phyloP scores from a whole-genome alignment of 2,888 invertebrate genomes.

The Dasysyrphus albostriatus region DNA sequence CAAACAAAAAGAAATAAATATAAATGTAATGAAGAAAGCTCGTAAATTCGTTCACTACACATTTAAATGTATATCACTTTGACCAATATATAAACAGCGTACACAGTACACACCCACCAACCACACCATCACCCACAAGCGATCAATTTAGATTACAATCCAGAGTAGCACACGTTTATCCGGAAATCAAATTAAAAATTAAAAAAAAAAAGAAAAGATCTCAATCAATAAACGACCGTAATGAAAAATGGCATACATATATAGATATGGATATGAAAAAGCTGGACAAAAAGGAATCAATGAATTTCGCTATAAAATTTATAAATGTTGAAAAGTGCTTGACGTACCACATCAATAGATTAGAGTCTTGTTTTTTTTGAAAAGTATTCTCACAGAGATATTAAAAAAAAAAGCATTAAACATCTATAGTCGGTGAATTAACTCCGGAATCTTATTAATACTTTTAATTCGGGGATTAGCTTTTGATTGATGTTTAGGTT shows the following conservation, averaged over 20 bases:
- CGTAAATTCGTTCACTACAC: slow-evolving; percentile 10
- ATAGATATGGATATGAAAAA: slow-evolving; percentile 40
- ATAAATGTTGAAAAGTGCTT: slow-evolving; percentile 4
- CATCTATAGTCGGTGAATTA: no score
- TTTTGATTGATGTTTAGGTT: no score
- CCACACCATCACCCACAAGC: slow-evolving; percentile 12
- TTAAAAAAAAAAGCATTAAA: no score
- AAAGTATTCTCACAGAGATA: no score
- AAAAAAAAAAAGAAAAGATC: background rate
- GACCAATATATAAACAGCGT: background rate
- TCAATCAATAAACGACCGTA: slow-evolving; percentile 15
- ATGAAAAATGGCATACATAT: slow-evolving; percentile 25
- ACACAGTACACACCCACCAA: slow-evolving; percentile 5
- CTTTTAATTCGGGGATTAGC: no score
- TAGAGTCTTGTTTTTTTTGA: background rate
- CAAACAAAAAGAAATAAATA: slow-evolving; percentile 20
- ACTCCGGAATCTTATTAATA: no score
- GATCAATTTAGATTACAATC: slow-evolving; percentile 59
- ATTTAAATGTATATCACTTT: background rate
- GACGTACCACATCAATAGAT: background rate
- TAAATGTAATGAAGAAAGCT: slow-evolving; percentile 21
- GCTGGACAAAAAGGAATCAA: slow-evolving; percentile 18
- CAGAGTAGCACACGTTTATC: slow-evolving; percentile 48
- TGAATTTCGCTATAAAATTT: slow-evolving; percentile 51
- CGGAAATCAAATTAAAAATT: slow-evolving; percentile 54